Conservation (phyloP, 2,113 vertebrate species). For the Pelusios castaneus region DNA sequence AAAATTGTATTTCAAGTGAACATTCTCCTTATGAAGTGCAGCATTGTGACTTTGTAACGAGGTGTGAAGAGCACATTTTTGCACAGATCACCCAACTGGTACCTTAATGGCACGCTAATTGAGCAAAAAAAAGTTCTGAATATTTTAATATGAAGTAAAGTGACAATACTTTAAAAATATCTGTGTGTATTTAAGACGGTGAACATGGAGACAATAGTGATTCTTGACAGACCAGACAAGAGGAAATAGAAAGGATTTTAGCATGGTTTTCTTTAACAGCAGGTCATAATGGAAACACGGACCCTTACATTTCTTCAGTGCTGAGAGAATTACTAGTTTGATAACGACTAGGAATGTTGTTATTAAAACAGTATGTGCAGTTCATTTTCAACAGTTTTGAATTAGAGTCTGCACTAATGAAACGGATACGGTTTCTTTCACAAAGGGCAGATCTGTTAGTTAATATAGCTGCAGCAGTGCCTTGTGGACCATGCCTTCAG, state of each 20-base stretch:
- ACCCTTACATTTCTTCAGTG: constrained; percentile 78
- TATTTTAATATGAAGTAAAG: not conserved
- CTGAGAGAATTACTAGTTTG: constrained; percentile 86
- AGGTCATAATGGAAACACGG: constrained; percentile 79
- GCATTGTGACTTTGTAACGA: not conserved
- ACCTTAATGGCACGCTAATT: constrained; percentile 19
- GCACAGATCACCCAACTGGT: not conserved
- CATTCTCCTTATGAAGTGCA: not conserved
- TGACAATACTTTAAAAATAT: not conserved
- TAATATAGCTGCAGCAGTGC: constrained; percentile 85
- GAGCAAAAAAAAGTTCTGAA: constrained; percentile 26
- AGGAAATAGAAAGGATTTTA: constrained; percentile 70
- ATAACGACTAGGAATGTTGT: constrained; percentile 86
- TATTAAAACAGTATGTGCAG: constrained; percentile 89
- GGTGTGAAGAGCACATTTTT: not conserved
- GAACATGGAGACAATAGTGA: constrained; percentile 34
- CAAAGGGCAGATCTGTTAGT: constrained; percentile 89
- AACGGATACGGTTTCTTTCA: constrained; percentile 88
- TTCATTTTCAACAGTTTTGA: constrained; percentile 90
- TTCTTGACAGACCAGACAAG: constrained; percentile 58
- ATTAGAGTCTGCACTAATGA: constrained; percentile 88
- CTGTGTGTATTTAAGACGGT: constrained; percentile 4
- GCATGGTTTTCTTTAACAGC: constrained; percentile 80
- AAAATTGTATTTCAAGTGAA: not conserved
- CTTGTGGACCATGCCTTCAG: constrained; percentile 84